Evolutionary conservation across 2,888 invertebrate genomes (phyloP), one percentile per base, ranked within the genome.

Genomic region (Chesias legatella): DNA sequence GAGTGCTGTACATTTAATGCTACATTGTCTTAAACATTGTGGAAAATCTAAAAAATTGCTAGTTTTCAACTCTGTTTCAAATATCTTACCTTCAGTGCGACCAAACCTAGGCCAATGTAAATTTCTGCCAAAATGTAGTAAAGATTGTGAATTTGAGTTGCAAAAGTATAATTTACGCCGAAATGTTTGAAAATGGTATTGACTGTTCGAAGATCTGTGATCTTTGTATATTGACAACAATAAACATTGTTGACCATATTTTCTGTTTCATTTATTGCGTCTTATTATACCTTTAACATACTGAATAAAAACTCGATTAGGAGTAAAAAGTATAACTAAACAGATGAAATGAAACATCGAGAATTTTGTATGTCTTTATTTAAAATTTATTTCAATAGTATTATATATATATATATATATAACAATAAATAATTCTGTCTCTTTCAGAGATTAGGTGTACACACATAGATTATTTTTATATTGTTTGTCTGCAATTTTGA

Each of bases 391-490:
- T 78, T 73, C 69, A 76, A 75, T 79, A 74, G 73, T 82, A 77
- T 65, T 83, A 76, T 80, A 45, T 24, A n/a, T n/a, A n/a, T n/a
- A n/a, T n/a, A n/a, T n/a, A n/a, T 45, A 39, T 45, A 80, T 83
- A 84, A 86, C 84, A 86, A 81, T 84, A 82, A 80, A 86, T 84
- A 85, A 76, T 77, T 83, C 70, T 81, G 73, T 67, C 78, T 81
- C 79, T 82, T 71, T 73, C 65, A 68, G 83, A 77, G 72, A 76
- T 78, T 37, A 76, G 75, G 69, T 79, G 47, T 54, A 79, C 73
- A 79, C 74, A 71, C 58, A 68, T 69, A 64, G 62, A 61, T 58
- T 55, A 60, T 53, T 58, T 63, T 60, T 62, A 61, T 64, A 53
- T 59, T 64, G 63, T 72, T 69, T 58, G 60, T 71, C 47, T 67